Evolutionary conservation across 2,888 invertebrate species (phyloP).

Genomic region (Ectropis crepuscularia): DNA sequence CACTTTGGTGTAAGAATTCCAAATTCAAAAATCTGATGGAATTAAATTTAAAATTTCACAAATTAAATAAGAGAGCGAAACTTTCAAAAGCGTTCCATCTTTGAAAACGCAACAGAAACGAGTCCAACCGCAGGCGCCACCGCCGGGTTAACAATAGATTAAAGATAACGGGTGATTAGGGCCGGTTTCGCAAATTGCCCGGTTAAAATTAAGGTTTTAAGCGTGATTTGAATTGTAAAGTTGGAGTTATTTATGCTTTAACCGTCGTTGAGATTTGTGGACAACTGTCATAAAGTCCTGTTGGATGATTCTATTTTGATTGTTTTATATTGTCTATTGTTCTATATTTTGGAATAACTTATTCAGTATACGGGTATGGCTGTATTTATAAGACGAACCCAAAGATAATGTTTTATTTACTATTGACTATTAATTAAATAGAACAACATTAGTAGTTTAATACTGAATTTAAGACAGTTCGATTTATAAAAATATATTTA

Average conservation of each 20-base stretch:
- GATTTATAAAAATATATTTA: too few relatives aligned
- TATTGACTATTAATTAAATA: too few relatives aligned
- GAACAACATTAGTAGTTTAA: too few relatives aligned
- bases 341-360: background rate
- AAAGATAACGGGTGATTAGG: constrained; percentile 33
- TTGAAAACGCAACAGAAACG: constrained; percentile 15
- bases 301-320: constrained; percentile 5
- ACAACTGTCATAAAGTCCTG: constrained; percentile 6
- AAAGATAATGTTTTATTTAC: too few relatives aligned
- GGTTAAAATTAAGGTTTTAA: constrained; percentile 32
- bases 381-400: too few relatives aligned
- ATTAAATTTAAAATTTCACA: constrained; percentile 2
- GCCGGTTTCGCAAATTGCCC: constrained; percentile 29
- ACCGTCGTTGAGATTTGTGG: constrained; percentile 17
- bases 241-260: constrained; percentile 29
- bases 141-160: constrained; percentile 33
- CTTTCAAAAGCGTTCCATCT: constrained; percentile 7
- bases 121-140: constrained; percentile 22
- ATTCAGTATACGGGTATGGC: too few relatives aligned
- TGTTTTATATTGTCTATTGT: background rate
- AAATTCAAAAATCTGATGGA: background rate
- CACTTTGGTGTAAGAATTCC: too few relatives aligned
- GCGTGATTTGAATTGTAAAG: constrained; percentile 33
- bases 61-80: background rate
- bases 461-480: too few relatives aligned